Conservation (phyloP, 2,888 invertebrate genomes). For the Balanococcus diminutus region DNA sequence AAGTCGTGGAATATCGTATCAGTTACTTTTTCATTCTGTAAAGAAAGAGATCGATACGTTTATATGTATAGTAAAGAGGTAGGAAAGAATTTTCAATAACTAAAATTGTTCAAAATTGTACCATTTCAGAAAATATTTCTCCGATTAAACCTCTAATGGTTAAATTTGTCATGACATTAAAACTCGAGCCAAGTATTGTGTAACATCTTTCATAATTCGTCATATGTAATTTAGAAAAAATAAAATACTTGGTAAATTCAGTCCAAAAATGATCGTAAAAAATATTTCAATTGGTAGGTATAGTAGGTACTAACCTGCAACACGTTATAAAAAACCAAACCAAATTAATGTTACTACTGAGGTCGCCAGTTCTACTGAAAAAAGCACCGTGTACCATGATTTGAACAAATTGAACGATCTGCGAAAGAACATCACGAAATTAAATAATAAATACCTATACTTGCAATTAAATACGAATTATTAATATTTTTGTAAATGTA, state of each 20-base stretch:
- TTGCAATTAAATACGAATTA: no score
- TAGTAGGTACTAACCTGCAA: not conserved
- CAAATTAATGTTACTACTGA: not conserved
- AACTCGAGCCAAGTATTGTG: not conserved
- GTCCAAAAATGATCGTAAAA: no score
- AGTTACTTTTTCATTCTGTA: not conserved
- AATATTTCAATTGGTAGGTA: not conserved
- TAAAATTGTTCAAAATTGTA: not conserved
- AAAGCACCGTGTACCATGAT: not conserved
- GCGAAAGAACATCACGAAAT: not conserved
- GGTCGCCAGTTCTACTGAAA: slow-evolving; percentile 10
- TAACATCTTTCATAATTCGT: not conserved
- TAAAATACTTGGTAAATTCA: not conserved
- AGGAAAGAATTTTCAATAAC: not conserved
- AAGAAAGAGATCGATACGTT: no score
- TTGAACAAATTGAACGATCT: slow-evolving; percentile 32
- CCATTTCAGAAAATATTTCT: slow-evolving; percentile 36
- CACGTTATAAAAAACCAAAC: slow-evolving; percentile 24
- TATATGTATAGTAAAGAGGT: no score
- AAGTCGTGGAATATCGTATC: slow-evolving; percentile 27
- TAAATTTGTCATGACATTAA: slow-evolving; percentile 12
- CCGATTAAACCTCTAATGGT: slow-evolving; percentile 15
- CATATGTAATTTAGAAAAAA: not conserved
- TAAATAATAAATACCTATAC: no score
- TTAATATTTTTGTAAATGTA: no score